A percentile compares a stretch with the other conserved stretches of the same genome.
Evolutionary conservation across 2,113 vertebrate genomes (phyloP).

Genomic region (Phocoena phocoena): DNA sequence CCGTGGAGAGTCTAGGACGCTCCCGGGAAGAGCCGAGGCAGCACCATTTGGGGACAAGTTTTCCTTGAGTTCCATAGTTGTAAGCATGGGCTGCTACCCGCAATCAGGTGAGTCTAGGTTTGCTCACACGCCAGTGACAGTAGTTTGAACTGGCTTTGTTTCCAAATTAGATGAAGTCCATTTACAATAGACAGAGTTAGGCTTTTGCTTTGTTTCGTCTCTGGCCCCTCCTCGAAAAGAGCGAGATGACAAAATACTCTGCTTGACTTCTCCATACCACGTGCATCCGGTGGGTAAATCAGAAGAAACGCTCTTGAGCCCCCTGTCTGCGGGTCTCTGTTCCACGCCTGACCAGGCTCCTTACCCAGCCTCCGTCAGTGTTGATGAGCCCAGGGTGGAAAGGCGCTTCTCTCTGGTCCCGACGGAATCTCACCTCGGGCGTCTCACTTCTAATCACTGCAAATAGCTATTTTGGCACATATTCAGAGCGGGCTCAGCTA

Average conservation of each 20-base stretch:
- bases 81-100: not conserved
- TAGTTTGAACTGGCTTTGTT: slow-evolving; percentile 49
- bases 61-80: not conserved
- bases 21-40: not conserved
- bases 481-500: slow-evolving; percentile 79
- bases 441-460: slow-evolving; percentile 88
- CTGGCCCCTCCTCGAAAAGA: slow-evolving; percentile 40
- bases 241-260: slow-evolving; percentile 72
- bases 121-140: not conserved
- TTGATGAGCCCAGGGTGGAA: slow-evolving; percentile 82
- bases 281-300: slow-evolving; percentile 78
- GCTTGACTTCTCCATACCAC: slow-evolving; percentile 69
- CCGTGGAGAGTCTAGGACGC: too few species aligned
- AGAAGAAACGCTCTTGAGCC: slow-evolving; percentile 67
- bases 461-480: slow-evolving; percentile 92
- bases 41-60: not conserved
- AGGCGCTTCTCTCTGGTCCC: slow-evolving; percentile 81
- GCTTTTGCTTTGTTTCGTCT: slow-evolving; percentile 62
- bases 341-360: slow-evolving; percentile 70
- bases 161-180: slow-evolving; percentile 36
- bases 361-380: slow-evolving; percentile 80
- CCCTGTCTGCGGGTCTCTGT: slow-evolving; percentile 76
- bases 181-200: slow-evolving; percentile 41
- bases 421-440: slow-evolving; percentile 84
- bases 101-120: not conserved